Evolutionary conservation across 2,113 vertebrate genomes (phyloP).

Genomic region (Chroicocephalus ridibundus): DNA sequence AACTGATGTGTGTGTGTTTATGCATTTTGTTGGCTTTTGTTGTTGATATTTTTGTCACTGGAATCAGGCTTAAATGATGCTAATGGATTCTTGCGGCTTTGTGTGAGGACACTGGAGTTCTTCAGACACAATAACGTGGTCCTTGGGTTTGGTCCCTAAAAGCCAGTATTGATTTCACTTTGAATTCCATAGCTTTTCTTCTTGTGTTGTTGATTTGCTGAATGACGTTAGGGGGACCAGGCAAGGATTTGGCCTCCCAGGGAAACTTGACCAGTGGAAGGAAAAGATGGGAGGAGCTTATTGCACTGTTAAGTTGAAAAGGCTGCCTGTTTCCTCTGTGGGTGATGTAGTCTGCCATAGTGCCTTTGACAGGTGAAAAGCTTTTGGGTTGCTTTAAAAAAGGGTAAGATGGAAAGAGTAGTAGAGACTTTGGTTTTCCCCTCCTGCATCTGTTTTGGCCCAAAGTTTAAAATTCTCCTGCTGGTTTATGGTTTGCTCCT

Average conservation of each 20-base stretch:
- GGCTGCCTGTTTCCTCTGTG: background rate
- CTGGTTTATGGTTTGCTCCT: background rate
- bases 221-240: background rate
- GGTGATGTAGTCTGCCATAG: background rate
- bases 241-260: background rate
- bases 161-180: conserved; percentile 22
- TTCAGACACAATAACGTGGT: background rate
- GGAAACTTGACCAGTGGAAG: background rate
- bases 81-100: background rate
- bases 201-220: background rate
- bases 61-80: background rate
- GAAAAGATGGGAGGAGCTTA: background rate
- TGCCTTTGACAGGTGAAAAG: background rate
- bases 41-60: background rate
- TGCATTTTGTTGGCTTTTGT: background rate
- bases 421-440: background rate
- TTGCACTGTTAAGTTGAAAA: background rate
- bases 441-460: background rate
- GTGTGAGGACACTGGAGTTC: background rate
- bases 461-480: background rate
- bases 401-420: background rate
- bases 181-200: background rate
- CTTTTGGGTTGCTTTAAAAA: background rate
- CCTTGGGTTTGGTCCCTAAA: background rate
- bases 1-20: background rate